Base-by-base conservation (phyloP, 2,113 vertebrate species). In the Apeltes quadracus region DNA sequence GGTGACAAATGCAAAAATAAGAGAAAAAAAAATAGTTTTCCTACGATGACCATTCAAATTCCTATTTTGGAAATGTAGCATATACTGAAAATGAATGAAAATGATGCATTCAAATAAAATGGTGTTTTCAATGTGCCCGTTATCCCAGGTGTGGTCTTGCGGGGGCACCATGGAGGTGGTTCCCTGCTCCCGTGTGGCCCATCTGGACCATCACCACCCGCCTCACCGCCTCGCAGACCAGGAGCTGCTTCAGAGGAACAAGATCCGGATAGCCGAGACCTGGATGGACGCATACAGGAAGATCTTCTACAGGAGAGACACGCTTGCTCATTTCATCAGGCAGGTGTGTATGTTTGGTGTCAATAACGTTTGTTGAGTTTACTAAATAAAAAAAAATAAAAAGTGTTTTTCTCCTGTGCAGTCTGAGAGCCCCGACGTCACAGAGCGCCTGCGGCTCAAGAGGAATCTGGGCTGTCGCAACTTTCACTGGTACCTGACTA, bases 401-500 rank as follows among this genome's bases (percentile, higher is more conserved):
- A 13, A 51, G 59, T 34, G 5, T 54, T 43, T 59, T 61, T 61
- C 11, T 46, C 62, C 14, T 61, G 25, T 68, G 3, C 78, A 97
- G 96, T 92, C 88, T 22, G 92, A 94, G 82, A 95, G 87, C 38
- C 93, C 91, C 0, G 94, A 96, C 84, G 94, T 93, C 77, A 92
- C 84, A 0, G 95, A 95, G 34, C 93, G 94, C 34, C 79, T 93
- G 72, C 93, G 93, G 67, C 90, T 97, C 15, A 94, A 95, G 66
- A 94, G 79, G 48, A 93, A 84, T 63, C 77, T 97, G 57, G 93
- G 94, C 5, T 97, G 96, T 62, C 93, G 89, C 77, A 90, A 84
- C 46, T 97, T 98, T 84, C 93, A 94, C n/a, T 98, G 95, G 96
- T 96, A 96, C 87, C 46, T 98, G 81, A 92, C 93, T 43, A 91